These are phyloP conservation scores for Zaprionus capensis DNA, from an alignment of 1,140 invertebrate genomes.

Conservation along the genomic window DNA sequence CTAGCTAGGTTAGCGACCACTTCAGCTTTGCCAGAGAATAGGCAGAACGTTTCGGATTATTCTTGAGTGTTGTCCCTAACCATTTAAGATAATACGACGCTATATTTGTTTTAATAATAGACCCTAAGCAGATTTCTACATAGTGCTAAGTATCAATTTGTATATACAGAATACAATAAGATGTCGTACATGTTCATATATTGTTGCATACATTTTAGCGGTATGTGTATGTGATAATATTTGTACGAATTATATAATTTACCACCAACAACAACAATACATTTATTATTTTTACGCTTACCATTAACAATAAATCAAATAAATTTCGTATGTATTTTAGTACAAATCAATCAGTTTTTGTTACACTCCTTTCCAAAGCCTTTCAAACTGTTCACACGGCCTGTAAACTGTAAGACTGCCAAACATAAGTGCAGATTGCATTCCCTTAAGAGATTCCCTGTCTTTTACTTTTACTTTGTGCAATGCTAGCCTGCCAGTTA, in stretches of 20 bases:
- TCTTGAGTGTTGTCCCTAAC: constrained; percentile 59
- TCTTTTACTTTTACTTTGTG: constrained; percentile 12
- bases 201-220: constrained; percentile 6
- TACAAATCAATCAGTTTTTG: constrained; percentile 12
- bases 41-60: constrained; percentile 57
- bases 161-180: constrained; percentile 30
- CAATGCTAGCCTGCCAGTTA: constrained; percentile 22
- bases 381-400: not conserved
- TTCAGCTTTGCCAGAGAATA: constrained; percentile 38
- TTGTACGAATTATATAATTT: constrained; percentile 27
- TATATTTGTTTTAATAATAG: constrained; percentile 72
- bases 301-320: constrained; percentile 60
- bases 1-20: constrained; percentile 61
- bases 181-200: constrained; percentile 41
- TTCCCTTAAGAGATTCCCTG: constrained; percentile 18
- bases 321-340: constrained; percentile 72
- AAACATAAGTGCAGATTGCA: constrained; percentile 14
- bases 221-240: constrained; percentile 26
- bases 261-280: constrained; percentile 30
- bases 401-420: constrained; percentile 14
- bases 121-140: constrained; percentile 62
- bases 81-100: constrained; percentile 63
- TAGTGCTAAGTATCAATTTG: constrained; percentile 57
- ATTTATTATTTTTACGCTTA: constrained; percentile 74
- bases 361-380: not conserved